Evolutionary conservation across 2,888 invertebrate genomes (phyloP).

Genomic region (Teleiodes luculella): DNA sequence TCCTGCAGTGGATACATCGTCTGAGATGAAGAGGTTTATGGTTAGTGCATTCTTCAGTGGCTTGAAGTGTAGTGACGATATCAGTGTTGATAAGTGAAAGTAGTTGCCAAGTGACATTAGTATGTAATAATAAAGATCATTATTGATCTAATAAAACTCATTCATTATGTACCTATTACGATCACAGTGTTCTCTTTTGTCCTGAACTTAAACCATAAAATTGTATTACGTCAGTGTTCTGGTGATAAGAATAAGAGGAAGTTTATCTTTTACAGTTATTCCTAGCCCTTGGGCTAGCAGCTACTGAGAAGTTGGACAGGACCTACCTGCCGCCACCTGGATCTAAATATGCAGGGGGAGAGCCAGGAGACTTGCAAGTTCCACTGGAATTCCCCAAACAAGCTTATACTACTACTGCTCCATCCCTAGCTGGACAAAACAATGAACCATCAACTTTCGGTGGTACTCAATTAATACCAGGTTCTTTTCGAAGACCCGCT

Average conservation of each 20-base stretch:
- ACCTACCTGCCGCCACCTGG: conserved; percentile 61
- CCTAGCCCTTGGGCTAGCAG: conserved; percentile 40
- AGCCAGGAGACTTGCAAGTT: conserved; percentile 39
- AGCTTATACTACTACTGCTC: conserved; percentile 22
- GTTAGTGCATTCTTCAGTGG: conserved; percentile 37
- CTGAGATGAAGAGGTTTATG: conserved; percentile 53
- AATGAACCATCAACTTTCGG: conserved; percentile 16
- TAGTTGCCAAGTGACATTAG: conserved; percentile 24
- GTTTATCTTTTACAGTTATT: conserved; percentile 41
- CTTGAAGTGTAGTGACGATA: conserved; percentile 24
- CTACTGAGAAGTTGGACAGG: conserved; percentile 52
- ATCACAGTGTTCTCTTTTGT: neutral
- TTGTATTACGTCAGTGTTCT: neutral
- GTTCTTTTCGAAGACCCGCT: conserved; percentile 28
- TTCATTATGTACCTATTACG: neutral
- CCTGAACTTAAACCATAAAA: neutral
- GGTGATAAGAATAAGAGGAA: conserved; percentile 5
- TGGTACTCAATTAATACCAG: conserved; percentile 25
- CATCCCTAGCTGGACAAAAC: conserved; percentile 8
- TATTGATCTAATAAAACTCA: neutral
- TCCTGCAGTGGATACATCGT: conserved; percentile 43
- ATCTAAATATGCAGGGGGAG: conserved; percentile 51
- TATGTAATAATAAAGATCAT: conserved; percentile 1
- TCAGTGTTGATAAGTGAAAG: conserved; percentile 29
- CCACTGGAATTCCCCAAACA: conserved; percentile 47